These are phyloP conservation scores for Aphrocallistes beatrix DNA, from an alignment of 37 sponge, comb jelly and placozoan species.

Conservation along the genomic window DNA sequence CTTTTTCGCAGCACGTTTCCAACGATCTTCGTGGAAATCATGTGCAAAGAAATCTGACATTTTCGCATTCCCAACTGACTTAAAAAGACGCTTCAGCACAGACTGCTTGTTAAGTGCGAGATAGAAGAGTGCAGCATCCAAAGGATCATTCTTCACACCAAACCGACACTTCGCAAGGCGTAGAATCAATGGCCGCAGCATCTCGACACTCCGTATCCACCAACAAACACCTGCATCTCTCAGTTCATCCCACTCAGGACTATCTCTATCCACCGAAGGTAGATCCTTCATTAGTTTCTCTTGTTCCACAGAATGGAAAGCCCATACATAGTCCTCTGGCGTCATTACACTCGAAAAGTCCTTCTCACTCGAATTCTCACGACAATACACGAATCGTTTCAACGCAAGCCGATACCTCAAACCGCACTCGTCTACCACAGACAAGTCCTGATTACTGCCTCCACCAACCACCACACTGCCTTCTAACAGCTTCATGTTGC, in stretches of 20 bases:
- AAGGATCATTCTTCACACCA: constrained; percentile 56
- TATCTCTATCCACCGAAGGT: constrained; percentile 55
- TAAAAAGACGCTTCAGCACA: constrained; percentile 66
- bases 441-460: not conserved
- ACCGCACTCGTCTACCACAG: constrained; percentile 82
- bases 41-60: constrained; percentile 80
- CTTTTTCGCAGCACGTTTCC: constrained; percentile 87
- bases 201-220: constrained; percentile 82
- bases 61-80: constrained; percentile 46
- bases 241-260: constrained; percentile 66
- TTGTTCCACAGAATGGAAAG: constrained; percentile 87
- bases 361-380: constrained; percentile 31
- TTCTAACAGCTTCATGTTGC: constrained; percentile 22
- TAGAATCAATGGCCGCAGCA: constrained; percentile 58
- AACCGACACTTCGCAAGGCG: constrained; percentile 85
- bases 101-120: constrained; percentile 92
- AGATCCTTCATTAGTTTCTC: constrained; percentile 58
- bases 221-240: constrained; percentile 74
- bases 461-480: too few species aligned
- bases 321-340: constrained; percentile 75
- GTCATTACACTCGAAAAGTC: constrained; percentile 26
- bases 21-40: constrained; percentile 74
- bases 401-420: constrained; percentile 69
- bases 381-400: constrained; percentile 36
- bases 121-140: constrained; percentile 87